Base-by-base conservation (phyloP, 2,888 invertebrate species). In the Catocala nupta region DNA sequence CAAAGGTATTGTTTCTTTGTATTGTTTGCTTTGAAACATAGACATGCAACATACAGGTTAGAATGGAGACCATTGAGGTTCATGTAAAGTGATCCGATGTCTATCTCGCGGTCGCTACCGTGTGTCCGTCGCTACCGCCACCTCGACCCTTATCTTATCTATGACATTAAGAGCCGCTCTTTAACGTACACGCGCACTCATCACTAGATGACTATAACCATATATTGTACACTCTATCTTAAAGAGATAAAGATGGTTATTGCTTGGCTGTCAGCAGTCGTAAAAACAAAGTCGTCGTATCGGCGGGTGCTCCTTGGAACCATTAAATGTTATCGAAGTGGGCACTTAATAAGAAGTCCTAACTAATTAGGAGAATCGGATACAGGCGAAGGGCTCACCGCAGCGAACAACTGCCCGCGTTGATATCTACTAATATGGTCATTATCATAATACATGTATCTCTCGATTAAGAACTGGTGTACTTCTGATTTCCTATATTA, bases 301-400 rank as follows among this genome's bases (percentile, higher is more conserved):
- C 78, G 72, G 67, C 71, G 72, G 77, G 80, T 75, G 79, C 82
- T 78, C 73, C 80, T 73, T 65, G 71, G 71, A 77, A 59, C 82
- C 84, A 83, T 85, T 84, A 85, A 81, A 77, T 80, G 81, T 83
- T 85, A 85, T 86, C 86, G 72, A 78, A 75, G 76, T 77, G 79
- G 76, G 78, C 78, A 76, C 80, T 84, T 81, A 80, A 83, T 84
- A 81, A 85, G 78, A 76, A 82, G 75, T 81, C 76, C 70, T 75
- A 82, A 85, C 86, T 88, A 88, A 89, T 89, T 88, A 88, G 88
- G 72, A 71, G 70, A 66, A 59, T 53, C 67, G 66, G 69, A 68
- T 59, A 43, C 25, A 16, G 58, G 39, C 53, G 11, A 4, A 47
- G n/a, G 16, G 33, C 13, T 10, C 9, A 36, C 13, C 52, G 49